Conservation (phyloP, 1,140 invertebrate species). For the Achroia grisella region DNA sequence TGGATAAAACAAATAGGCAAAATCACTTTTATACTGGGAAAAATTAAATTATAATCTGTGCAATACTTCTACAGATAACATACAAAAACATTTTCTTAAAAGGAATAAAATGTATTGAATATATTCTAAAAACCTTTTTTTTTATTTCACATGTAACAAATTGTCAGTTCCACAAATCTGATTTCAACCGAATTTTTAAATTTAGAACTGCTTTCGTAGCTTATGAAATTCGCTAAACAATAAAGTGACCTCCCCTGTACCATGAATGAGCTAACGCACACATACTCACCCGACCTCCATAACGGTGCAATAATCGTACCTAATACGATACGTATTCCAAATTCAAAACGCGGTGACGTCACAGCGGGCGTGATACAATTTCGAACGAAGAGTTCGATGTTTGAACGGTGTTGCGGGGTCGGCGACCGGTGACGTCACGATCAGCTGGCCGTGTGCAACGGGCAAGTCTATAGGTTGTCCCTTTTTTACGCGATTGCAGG, state of each 20-base stretch:
- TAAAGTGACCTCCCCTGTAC: no score
- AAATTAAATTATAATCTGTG: no score
- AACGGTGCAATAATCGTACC: constrained; percentile 1
- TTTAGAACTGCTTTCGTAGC: no score
- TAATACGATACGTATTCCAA: constrained; percentile 15
- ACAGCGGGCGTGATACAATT: constrained; percentile 31
- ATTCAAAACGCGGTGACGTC: constrained; percentile 41
- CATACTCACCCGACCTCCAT: constrained; percentile 1
- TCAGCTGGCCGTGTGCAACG: constrained; percentile 41
- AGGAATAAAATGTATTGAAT: no score
- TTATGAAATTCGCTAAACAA: neutral
- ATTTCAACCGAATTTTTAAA: no score
- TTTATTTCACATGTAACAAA: no score
- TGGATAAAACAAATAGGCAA: no score
- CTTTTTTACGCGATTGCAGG: neutral
- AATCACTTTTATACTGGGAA: no score
- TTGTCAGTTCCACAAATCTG: no score
- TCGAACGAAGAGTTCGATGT: constrained; percentile 14
- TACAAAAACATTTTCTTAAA: no score
- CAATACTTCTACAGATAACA: no score
- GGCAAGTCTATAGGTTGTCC: constrained; percentile 6
- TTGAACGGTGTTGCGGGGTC: constrained; percentile 33
- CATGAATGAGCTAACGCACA: neutral
- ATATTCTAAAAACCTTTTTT: no score
- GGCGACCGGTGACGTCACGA: constrained; percentile 55